Evolutionary conservation across 2,888 invertebrate species (phyloP).

Genomic region (Phytoseiulus persimilis): DNA sequence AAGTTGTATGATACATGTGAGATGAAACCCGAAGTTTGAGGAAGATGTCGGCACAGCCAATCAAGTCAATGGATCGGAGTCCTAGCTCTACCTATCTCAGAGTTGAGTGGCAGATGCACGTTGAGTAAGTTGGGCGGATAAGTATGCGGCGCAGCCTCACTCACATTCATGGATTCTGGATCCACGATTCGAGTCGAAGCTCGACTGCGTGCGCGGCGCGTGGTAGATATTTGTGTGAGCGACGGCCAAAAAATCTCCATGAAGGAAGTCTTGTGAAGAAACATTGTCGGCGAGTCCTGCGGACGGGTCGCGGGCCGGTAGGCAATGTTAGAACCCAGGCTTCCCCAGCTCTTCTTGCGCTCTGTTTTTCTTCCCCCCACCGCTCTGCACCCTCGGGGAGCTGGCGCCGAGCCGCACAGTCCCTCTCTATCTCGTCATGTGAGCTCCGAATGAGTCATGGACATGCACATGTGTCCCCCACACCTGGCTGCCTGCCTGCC

Average conservation of each 20-base stretch:
- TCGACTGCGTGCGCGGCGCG: neutral
- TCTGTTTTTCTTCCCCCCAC: neutral
- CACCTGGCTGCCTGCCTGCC: neutral
- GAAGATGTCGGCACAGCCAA: too few species aligned
- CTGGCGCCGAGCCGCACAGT: neutral
- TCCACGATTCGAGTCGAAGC: neutral
- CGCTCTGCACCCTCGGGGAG: neutral
- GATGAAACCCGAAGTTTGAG: too few species aligned
- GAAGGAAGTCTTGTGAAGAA: neutral
- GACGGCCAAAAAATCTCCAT: neutral
- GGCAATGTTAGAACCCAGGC: neutral
- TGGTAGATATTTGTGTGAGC: neutral
- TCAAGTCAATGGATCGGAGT: neutral
- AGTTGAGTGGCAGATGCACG: neutral
- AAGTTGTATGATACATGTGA: too few species aligned
- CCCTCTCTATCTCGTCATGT: neutral
- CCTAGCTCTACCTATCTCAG: neutral
- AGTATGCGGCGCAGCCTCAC: neutral
- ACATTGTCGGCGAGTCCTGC: neutral
- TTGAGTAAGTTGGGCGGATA: neutral
- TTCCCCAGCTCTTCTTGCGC: neutral
- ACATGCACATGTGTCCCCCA: constrained; percentile 5
- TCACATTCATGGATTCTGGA: neutral
- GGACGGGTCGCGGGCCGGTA: neutral
- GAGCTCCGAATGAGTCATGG: neutral